Conservation (phyloP, 2,797 vertebrate species). For the Platalea minor region DNA sequence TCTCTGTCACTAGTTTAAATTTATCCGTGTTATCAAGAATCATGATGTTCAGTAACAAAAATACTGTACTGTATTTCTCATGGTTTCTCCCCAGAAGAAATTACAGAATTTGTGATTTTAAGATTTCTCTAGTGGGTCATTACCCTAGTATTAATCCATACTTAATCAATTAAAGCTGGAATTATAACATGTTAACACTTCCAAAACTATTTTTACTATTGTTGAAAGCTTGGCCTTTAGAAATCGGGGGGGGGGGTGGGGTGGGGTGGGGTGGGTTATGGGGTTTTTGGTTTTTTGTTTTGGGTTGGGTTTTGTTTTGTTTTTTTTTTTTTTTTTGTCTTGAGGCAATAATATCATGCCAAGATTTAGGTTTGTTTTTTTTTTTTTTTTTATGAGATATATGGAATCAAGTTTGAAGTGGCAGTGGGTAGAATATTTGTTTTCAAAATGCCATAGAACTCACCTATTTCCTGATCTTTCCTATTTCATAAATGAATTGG, state of each 20-base stretch:
- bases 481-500: neutral
- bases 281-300: too few relatives aligned
- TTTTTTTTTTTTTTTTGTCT: neutral
- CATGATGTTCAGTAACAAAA: neutral
- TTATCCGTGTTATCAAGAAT: neutral
- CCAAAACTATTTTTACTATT: neutral
- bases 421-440: neutral
- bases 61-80: neutral
- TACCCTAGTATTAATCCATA: neutral
- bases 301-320: too few relatives aligned
- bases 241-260: accelerated
- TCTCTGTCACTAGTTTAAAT: neutral
- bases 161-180: neutral
- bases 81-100: accelerated
- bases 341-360: neutral
- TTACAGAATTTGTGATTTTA: neutral
- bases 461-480: neutral
- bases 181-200: neutral
- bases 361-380: neutral
- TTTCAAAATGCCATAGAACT: neutral
- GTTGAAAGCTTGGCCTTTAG: neutral
- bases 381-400: neutral
- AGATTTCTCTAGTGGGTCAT: neutral
- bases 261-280: too few relatives aligned
- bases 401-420: neutral